Percentiles rank a stretch among this genome's conserved stretches.
Conservation (phyloP, 2,113 vertebrate genomes). For the Willisornis vidua region DNA sequence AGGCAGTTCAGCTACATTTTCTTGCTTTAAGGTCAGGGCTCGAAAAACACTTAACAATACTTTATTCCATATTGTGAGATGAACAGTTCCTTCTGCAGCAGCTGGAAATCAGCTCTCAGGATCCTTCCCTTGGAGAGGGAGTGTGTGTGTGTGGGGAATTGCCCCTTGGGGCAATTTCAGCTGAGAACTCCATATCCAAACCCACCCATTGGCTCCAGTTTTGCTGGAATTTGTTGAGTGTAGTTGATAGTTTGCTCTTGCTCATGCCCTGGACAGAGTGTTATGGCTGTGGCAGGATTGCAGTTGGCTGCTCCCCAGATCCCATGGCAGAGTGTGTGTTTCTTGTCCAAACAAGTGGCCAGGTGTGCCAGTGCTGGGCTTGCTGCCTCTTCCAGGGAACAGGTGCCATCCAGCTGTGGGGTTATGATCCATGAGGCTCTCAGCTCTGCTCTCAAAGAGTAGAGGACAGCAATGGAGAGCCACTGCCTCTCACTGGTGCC, state of each 20-base stretch:
- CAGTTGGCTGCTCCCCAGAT: not conserved
- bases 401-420: slow-evolving; percentile 7
- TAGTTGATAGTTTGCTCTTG: not conserved
- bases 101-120: not conserved
- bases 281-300: not conserved
- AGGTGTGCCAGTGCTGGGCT: not conserved
- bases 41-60: not conserved
- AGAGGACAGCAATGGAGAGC: not conserved
- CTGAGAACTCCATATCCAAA: not conserved
- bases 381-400: not conserved
- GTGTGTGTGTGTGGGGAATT: not conserved
- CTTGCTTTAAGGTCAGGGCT: not conserved
- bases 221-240: not conserved
- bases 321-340: not conserved
- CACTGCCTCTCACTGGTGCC: not conserved
- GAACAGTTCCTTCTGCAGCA: not conserved
- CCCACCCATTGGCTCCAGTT: not conserved
- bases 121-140: not conserved
- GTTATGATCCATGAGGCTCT: not conserved
- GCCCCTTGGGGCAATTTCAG: not conserved
- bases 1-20: not conserved
- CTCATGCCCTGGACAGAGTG: not conserved
- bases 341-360: not conserved
- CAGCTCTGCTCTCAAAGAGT: not conserved
- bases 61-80: not conserved